phyloP scores from a whole-genome alignment of 1,140 invertebrate genomes.

The Frieseomelitta varia region DNA sequence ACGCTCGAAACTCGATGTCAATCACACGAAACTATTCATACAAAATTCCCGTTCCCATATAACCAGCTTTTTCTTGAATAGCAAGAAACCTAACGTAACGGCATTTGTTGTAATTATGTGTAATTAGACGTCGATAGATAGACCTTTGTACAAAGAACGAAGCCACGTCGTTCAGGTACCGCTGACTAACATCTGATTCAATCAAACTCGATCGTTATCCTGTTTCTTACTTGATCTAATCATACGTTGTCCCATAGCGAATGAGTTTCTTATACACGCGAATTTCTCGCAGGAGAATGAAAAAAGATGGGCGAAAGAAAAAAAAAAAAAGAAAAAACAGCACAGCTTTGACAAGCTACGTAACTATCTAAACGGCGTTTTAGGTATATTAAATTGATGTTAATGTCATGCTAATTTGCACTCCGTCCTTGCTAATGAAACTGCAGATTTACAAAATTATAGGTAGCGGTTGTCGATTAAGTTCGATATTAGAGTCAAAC shows the following conservation, averaged over 20 bases:
- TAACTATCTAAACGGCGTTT: neutral
- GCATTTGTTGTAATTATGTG: neutral
- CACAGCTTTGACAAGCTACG: too few species aligned
- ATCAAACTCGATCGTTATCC: neutral
- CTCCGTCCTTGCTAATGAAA: neutral
- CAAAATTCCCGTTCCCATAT: neutral
- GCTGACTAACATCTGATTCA: neutral
- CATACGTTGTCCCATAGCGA: rapidly evolving
- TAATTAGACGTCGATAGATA: neutral
- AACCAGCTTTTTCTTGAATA: neutral
- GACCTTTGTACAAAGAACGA: neutral
- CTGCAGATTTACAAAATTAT: neutral
- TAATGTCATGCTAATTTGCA: neutral
- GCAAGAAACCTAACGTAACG: too few species aligned
- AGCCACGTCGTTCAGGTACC: too few species aligned
- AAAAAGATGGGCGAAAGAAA: too few species aligned
- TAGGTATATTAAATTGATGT: neutral
- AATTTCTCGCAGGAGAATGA: neutral
- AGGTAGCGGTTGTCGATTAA: neutral
- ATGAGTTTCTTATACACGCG: too few species aligned
- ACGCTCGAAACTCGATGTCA: too few species aligned
- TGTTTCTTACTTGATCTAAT: neutral
- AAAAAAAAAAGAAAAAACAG: too few species aligned
- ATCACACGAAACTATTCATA: neutral
- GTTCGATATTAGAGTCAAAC: neutral